Evolutionary conservation across 2,113 vertebrate genomes (phyloP).

Genomic region (Dolichallabes microphthalmus): DNA sequence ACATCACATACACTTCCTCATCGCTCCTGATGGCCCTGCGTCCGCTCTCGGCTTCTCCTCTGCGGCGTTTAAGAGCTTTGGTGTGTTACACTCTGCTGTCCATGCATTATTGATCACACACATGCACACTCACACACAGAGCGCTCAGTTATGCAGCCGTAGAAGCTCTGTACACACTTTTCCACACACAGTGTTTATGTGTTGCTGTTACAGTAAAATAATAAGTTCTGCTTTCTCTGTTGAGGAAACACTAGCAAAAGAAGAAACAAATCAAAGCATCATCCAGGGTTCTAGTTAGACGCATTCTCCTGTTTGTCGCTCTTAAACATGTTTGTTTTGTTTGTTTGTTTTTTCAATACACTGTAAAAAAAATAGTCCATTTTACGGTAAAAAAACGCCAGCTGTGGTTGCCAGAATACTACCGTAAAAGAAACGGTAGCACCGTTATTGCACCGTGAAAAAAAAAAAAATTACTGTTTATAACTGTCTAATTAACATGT

Average conservation of each 20-base stretch:
- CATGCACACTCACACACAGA: not conserved
- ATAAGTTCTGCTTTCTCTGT: not conserved
- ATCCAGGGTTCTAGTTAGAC: not conserved
- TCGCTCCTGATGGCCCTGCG: slow-evolving; percentile 3
- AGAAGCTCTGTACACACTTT: not conserved
- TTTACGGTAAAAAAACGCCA: too few species aligned
- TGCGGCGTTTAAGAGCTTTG: slow-evolving; percentile 28
- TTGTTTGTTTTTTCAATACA: not conserved
- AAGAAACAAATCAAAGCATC: not conserved
- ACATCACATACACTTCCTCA: slow-evolving; percentile 20
- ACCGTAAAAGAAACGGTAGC: too few species aligned
- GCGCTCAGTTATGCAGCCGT: not conserved
- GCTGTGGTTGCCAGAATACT: too few species aligned
- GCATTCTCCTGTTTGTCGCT: not conserved
- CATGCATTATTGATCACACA: slow-evolving; percentile 26
- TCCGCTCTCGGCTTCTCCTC: not conserved
- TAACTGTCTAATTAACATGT: too few species aligned
- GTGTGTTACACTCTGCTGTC: slow-evolving; percentile 20
- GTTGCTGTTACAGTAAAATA: not conserved
- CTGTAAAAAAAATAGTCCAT: too few species aligned
- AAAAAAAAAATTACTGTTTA: too few species aligned
- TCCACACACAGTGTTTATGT: not conserved
- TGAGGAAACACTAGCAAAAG: not conserved
- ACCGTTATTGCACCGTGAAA: too few species aligned
- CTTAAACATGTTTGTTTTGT: not conserved